Conservation (phyloP, 2,797 vertebrate genomes). For the Tokudaia muenninki region DNA sequence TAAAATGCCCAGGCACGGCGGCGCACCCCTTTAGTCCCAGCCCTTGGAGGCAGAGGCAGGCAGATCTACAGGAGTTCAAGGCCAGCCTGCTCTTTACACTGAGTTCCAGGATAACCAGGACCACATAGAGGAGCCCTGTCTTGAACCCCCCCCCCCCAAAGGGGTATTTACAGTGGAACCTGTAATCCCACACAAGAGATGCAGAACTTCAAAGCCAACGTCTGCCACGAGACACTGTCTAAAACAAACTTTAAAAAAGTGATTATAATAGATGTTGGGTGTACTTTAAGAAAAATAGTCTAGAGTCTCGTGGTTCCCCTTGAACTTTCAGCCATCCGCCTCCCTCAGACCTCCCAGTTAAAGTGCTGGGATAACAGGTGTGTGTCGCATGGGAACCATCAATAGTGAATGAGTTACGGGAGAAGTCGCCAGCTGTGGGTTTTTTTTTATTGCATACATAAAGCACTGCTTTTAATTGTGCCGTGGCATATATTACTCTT, state of each 20-base stretch:
- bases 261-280: not conserved
- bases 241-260: not conserved
- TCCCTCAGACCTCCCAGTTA: not conserved
- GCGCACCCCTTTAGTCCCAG: not conserved
- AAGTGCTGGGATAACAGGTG: not conserved
- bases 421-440: not conserved
- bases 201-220: not conserved
- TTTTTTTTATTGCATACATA: not conserved
- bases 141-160: not conserved
- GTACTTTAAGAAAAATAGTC: not conserved
- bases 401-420: not conserved
- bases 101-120: not conserved
- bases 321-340: not conserved
- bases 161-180: not conserved
- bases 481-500: not conserved
- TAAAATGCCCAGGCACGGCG: too few relatives aligned
- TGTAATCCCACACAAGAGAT: not conserved
- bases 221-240: not conserved
- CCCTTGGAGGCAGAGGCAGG: not conserved
- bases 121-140: not conserved
- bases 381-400: not conserved
- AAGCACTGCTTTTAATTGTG: not conserved
- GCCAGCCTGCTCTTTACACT: not conserved
- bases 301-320: not conserved
- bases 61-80: not conserved